A percentile compares a stretch with the other conserved stretches of the same genome.
Conservation (phyloP, 2,113 vertebrate genomes). For the Mormyrus lacerda region DNA sequence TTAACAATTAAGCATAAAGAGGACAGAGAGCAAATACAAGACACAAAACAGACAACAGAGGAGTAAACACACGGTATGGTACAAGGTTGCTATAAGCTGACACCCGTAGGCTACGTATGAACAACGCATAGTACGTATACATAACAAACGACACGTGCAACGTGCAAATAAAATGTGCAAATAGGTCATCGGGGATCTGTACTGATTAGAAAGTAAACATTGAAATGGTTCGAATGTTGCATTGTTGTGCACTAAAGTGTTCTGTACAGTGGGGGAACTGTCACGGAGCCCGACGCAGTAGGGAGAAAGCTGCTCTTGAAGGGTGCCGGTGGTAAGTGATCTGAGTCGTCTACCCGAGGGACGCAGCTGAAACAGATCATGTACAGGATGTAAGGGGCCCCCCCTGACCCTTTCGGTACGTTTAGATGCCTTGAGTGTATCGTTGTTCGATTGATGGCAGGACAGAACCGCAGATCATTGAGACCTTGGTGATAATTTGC, state of each 20-base stretch:
- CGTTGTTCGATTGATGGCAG: not conserved
- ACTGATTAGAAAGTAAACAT: not conserved
- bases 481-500: not conserved
- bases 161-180: not conserved
- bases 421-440: not conserved
- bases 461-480: not conserved
- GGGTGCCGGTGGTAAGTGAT: not conserved
- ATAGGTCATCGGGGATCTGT: not conserved
- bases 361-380: not conserved
- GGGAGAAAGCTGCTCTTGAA: not conserved
- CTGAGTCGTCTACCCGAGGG: not conserved
- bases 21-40: not conserved
- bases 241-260: not conserved
- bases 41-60: too few relatives aligned
- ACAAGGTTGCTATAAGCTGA: too few relatives aligned
- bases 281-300: too few relatives aligned
- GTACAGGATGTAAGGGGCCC: not conserved
- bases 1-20: not conserved
- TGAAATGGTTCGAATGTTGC: not conserved
- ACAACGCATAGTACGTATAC: not conserved
- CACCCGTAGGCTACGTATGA: too few relatives aligned
- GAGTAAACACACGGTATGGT: too few relatives aligned
- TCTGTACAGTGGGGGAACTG: not conserved
- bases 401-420: not conserved
- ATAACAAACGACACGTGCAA: not conserved